Conservation (phyloP, 2,888 invertebrate genomes). For the Sarcophaga variegata region DNA sequence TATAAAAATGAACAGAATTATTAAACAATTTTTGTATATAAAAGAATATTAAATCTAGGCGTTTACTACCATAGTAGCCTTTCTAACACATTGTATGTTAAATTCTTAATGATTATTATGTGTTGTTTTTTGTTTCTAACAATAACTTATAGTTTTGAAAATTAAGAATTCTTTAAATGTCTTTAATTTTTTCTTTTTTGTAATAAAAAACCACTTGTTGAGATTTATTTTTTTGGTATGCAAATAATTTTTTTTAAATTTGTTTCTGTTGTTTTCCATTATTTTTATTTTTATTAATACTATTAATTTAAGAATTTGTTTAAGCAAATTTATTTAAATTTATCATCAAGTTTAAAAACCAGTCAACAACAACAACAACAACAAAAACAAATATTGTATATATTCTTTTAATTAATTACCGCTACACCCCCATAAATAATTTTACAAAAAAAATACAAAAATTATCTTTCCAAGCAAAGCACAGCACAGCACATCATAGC, state of each 20-base stretch:
- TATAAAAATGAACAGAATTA: constrained; percentile 9
- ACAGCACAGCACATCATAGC: background rate
- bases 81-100: background rate
- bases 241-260: constrained; percentile 2
- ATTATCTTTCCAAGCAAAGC: constrained; percentile 2
- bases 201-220: constrained; percentile 31
- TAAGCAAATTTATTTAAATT: constrained; percentile 56
- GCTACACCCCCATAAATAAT: constrained; percentile 53
- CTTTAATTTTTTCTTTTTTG: background rate
- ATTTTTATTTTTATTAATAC: no score
- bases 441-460: constrained; percentile 19
- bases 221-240: constrained; percentile 51
- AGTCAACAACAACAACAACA: background rate
- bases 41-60: constrained; percentile 45
- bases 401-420: constrained; percentile 50
- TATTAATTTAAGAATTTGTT: constrained; percentile 1
- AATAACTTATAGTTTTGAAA: constrained; percentile 27
- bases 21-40: constrained; percentile 43
- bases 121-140: constrained; percentile 23
- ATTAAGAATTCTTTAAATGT: constrained; percentile 12
- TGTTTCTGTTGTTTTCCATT: background rate
- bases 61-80: constrained; percentile 14
- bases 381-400: constrained; percentile 24
- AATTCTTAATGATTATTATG: background rate
- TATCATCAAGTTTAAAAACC: background rate